phyloP scores from a whole-genome alignment of 2,797 vertebrate species.

The Coracias cyanogaster region DNA sequence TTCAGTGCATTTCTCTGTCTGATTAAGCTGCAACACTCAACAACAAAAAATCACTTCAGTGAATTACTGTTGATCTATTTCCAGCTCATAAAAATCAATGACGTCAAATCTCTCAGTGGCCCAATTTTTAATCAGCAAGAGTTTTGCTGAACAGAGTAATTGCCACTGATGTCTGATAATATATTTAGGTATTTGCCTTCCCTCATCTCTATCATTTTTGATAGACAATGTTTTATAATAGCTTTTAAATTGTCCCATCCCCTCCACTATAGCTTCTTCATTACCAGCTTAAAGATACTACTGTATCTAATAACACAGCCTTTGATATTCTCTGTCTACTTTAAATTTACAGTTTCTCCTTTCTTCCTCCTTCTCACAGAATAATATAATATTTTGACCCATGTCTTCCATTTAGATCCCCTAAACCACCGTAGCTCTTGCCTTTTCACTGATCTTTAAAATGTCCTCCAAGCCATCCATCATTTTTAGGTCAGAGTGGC shows the following conservation, averaged over 20 bases:
- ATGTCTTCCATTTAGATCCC: background rate
- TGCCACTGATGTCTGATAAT: background rate
- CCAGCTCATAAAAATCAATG: background rate
- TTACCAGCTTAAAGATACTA: conserved; percentile 11
- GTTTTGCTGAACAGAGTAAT: conserved; percentile 35
- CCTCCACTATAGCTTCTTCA: background rate
- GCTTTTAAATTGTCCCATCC: background rate
- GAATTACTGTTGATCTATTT: background rate
- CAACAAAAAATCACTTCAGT: background rate
- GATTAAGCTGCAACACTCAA: background rate
- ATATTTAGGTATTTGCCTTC: conserved; percentile 22
- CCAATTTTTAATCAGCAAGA: conserved; percentile 26
- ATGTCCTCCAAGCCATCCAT: background rate
- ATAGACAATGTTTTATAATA: background rate
- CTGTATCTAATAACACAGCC: background rate
- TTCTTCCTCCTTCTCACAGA: background rate
- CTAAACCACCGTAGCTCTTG: background rate
- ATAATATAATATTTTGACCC: background rate
- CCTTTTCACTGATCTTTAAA: conserved; percentile 5
- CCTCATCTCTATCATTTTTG: conserved; percentile 1
- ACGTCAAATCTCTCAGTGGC: conserved; percentile 4
- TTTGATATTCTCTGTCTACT: conserved; percentile 17
- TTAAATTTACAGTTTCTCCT: conserved; percentile 31
- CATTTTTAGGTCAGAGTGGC: background rate
- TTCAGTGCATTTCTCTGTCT: background rate